phyloP scores from a whole-genome alignment of 2,113 vertebrate species.

The Trochalopteron elliotii region DNA sequence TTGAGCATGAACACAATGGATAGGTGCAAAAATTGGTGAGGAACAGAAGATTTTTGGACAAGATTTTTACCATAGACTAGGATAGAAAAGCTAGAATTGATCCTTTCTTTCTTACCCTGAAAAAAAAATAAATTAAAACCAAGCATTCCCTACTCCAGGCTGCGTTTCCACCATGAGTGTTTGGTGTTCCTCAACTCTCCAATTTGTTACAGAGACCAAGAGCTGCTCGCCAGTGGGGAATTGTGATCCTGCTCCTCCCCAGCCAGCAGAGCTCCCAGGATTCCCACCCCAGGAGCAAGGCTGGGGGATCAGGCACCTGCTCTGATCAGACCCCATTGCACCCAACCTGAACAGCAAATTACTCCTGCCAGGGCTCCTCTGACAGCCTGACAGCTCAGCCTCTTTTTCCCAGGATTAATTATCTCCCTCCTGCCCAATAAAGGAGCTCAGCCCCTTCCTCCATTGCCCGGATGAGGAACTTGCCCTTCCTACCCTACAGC shows the following conservation, averaged over 20 bases:
- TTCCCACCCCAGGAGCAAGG: background rate
- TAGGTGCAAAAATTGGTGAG: no score
- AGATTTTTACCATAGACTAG: no score
- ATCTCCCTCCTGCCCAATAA: constrained; percentile 12
- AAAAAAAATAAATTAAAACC: rapidly evolving
- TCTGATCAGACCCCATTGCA: background rate
- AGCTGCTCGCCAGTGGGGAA: background rate
- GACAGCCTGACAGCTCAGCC: background rate
- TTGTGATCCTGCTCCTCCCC: rapidly evolving
- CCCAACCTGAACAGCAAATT: background rate
- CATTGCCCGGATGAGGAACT: background rate
- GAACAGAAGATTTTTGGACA: no score
- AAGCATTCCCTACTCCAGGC: background rate
- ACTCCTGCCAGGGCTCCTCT: background rate
- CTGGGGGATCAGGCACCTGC: rapidly evolving
- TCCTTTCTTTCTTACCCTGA: background rate
- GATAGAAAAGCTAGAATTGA: no score
- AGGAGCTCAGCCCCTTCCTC: background rate
- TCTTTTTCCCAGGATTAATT: background rate
- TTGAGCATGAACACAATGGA: no score
- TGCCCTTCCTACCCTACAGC: background rate
- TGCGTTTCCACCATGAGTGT: background rate
- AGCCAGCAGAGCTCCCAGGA: background rate
- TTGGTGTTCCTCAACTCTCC: background rate
- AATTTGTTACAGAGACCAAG: background rate